Evolutionary conservation across 2,888 invertebrate genomes (phyloP).

Genomic region (Tiliacea aurago): DNA sequence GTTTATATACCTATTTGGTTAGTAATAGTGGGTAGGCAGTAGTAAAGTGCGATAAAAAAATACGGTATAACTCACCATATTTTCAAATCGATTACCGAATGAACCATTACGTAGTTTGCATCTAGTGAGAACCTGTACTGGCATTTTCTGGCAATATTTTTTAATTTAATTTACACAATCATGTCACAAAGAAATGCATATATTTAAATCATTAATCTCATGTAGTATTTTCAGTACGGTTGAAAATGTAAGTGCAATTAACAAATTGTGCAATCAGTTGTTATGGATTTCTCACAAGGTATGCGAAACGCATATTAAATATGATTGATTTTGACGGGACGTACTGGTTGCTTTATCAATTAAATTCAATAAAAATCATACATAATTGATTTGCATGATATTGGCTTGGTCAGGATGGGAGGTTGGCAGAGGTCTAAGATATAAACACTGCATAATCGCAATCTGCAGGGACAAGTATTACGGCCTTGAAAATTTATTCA

Average conservation of each 20-base stretch:
- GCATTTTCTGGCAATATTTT: background rate
- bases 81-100: constrained; percentile 6
- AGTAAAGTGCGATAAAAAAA: background rate
- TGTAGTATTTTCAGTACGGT: constrained; percentile 13
- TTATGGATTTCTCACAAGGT: constrained; percentile 19
- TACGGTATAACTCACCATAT: no score
- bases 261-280: constrained; percentile 37
- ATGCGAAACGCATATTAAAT: constrained; percentile 11
- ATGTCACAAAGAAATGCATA: constrained; percentile 3
- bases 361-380: background rate
- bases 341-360: background rate
- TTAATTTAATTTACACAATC: background rate
- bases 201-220: constrained; percentile 1
- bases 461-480: background rate
- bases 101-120: background rate
- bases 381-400: background rate
- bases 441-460: background rate
- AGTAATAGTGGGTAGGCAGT: no score
- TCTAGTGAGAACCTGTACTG: background rate
- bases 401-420: background rate
- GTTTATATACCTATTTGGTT: background rate
- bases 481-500: background rate
- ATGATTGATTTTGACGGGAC: background rate
- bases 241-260: constrained; percentile 23
- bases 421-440: background rate